Evolutionary conservation across 2,797 vertebrate genomes (phyloP).

Genomic region (Martes flavigula): DNA sequence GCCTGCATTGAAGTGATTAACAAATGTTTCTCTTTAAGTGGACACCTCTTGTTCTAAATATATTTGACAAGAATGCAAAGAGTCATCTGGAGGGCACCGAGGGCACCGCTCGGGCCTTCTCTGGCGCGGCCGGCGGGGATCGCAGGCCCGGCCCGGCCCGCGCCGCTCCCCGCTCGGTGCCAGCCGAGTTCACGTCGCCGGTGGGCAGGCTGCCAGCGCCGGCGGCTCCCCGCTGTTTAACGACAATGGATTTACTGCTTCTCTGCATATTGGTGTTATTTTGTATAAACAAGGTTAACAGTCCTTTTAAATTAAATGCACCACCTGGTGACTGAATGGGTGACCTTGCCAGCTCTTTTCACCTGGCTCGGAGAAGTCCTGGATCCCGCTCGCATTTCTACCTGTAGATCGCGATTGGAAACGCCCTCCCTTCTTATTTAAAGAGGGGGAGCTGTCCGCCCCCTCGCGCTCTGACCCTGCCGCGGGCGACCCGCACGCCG

Average conservation of each 20-base stretch:
- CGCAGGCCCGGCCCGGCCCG: conserved; percentile 78
- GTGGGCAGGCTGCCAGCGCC: conserved; percentile 91
- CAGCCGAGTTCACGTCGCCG: conserved; percentile 84
- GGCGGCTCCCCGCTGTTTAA: conserved; percentile 94
- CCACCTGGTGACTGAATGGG: conserved; percentile 92
- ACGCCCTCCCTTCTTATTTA: background rate
- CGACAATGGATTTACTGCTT: conserved; percentile 96
- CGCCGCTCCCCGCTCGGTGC: conserved; percentile 79
- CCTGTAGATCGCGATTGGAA: background rate
- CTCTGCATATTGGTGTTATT: conserved; percentile 92
- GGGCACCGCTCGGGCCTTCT: conserved; percentile 83
- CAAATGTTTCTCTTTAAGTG: conserved; percentile 92
- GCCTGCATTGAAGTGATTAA: conserved; percentile 92
- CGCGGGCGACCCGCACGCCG: accelerated
- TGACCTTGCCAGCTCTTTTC: conserved; percentile 90
- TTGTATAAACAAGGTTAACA: conserved; percentile 98
- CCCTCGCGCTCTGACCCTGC: background rate
- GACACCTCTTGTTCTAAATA: conserved; percentile 94
- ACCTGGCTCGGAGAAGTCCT: conserved; percentile 83
- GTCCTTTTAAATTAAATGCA: conserved; percentile 94
- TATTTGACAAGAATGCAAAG: conserved; percentile 89
- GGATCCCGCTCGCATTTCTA: conserved; percentile 28
- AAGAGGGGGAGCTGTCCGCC: background rate
- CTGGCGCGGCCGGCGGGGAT: conserved; percentile 76
- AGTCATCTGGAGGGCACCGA: conserved; percentile 84